Base-by-base conservation (phyloP, 2,797 vertebrate species). In the Clarias laeviceps region DNA sequence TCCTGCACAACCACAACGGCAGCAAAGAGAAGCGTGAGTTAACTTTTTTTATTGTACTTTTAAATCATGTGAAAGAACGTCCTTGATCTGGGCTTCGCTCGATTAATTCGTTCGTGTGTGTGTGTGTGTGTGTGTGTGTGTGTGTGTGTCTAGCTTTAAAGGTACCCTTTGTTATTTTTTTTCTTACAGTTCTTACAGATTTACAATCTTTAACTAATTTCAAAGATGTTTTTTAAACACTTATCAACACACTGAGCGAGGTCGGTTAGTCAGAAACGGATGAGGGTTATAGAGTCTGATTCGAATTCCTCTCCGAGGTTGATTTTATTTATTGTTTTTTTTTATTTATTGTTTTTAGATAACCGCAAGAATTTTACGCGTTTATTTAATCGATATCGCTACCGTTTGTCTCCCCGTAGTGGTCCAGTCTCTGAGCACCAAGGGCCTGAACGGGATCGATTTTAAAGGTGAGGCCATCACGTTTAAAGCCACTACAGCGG, bases 381-480 rank as follows among this genome's bases (percentile, higher is more conserved):
- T 59, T 5, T 4, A 1, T 59, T 22, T 27, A 11, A 17, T 37
- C 1, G 5, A 54, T 15, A 22, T 59, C 0, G 2, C 40, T 32
- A 1, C 64, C 56, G 2, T 72, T 18, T 69, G 20, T 50, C 5
- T 82, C 57, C 6, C 40, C 22, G 27, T 32, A 96, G 95, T 95
- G 84, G 99, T 97, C 92, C 92, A 96, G 0, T 95, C 96, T 84
- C 95, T 97, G 89, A 96, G 95, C 90, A 97, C 97, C 45, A 99
- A 97, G 95, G 96, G 95, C 87, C 96, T 97, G 87, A 99, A 97
- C 88, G 97, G 98, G 79, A 98, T 99, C 88, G 98, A 99, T 92
- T 99, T 99, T 91, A 99, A 99, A 94, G 98, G 98, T 2, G 98
- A 99, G 93, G 98, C 98, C 78, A 99, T 99, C 94, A 99, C 98